Conservation (phyloP, 2,797 vertebrate genomes). For the Gambusia yucatana region DNA sequence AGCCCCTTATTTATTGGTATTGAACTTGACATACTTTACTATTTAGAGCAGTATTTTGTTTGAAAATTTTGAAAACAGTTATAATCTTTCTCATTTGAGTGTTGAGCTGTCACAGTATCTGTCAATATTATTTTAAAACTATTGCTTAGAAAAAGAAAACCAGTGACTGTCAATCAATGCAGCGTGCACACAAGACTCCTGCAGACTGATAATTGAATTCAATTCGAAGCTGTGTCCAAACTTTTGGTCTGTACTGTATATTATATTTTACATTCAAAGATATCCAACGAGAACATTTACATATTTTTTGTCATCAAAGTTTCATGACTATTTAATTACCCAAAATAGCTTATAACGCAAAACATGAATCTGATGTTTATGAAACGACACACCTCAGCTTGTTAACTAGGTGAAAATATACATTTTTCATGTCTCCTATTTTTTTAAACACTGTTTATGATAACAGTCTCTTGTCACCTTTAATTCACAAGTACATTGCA, state of each 20-base stretch:
- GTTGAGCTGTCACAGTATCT: neutral
- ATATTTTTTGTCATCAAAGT: neutral
- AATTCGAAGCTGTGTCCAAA: no score
- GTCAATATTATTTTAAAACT: neutral
- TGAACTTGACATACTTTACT: neutral
- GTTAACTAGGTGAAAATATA: neutral
- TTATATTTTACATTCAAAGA: neutral
- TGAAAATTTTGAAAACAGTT: neutral
- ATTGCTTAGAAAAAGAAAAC: neutral
- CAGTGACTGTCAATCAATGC: neutral
- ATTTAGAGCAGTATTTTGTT: neutral
- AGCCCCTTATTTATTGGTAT: neutral
- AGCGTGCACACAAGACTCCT: neutral
- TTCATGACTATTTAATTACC: neutral
- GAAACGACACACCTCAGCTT: neutral
- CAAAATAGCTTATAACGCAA: neutral
- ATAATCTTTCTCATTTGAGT: neutral
- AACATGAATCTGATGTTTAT: neutral
- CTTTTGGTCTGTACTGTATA: neutral
- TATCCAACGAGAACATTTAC: neutral
- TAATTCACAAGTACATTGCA: conserved; percentile 7
- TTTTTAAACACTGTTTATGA: conserved; percentile 6
- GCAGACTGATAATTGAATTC: neutral
- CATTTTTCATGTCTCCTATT: neutral
- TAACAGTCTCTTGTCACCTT: conserved; percentile 1